A percentile compares a stretch with the other conserved stretches of the same genome.
These are phyloP conservation scores for Xiphophorus couchianus DNA, from an alignment of 2,113 vertebrate species.

Conservation along the genomic window DNA sequence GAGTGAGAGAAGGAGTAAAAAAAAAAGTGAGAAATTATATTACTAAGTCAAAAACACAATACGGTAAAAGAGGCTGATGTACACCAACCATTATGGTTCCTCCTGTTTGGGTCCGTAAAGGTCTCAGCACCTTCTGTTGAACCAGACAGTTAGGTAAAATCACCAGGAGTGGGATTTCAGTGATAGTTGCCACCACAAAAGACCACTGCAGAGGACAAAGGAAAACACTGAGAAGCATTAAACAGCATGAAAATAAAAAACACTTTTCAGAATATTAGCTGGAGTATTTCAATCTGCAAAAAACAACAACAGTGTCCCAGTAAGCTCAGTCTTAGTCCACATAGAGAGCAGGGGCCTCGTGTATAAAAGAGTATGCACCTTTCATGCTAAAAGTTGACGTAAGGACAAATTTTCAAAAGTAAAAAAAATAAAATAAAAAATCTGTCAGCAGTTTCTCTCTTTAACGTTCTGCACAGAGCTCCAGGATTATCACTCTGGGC, in stretches of 20 bases:
- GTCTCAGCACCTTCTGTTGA: conserved; percentile 91
- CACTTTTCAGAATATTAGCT: not conserved
- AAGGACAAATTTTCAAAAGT: too few relatives aligned
- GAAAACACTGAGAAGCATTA: not conserved
- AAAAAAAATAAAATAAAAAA: too few relatives aligned
- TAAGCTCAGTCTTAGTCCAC: too few relatives aligned
- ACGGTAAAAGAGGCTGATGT: not conserved
- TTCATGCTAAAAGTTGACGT: too few relatives aligned
- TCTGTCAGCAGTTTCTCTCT: too few relatives aligned
- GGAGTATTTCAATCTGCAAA: not conserved
- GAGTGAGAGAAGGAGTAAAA: not conserved
- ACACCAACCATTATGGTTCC: conserved; percentile 94
- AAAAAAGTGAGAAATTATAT: not conserved
- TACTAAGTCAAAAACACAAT: too few relatives aligned
- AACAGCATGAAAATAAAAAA: not conserved
- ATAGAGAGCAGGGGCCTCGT: too few relatives aligned
- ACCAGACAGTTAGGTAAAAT: conserved; percentile 95
- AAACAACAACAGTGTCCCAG: too few relatives aligned
- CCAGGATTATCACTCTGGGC: too few relatives aligned
- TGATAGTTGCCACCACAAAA: conserved; percentile 91
- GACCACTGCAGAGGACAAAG: conserved; percentile 85
- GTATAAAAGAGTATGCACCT: too few relatives aligned
- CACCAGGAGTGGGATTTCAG: conserved; percentile 93
- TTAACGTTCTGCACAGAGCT: too few relatives aligned
- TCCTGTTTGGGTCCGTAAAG: conserved; percentile 92